These are phyloP conservation scores for Littorina saxatilis DNA, from an alignment of 1,140 invertebrate genomes.

Conservation along the genomic window DNA sequence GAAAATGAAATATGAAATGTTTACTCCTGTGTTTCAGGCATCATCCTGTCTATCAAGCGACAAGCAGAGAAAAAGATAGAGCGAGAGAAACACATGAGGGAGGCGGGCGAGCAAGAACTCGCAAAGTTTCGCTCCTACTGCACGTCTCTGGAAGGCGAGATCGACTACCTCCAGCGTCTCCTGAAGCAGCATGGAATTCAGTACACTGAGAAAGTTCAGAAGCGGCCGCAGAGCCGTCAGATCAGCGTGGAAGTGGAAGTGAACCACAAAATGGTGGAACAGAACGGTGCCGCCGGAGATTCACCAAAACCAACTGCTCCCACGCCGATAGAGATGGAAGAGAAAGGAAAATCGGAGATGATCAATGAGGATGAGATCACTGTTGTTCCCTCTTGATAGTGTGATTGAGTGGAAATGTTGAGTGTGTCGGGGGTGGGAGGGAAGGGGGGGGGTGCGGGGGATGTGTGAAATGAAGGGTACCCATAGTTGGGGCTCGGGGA, in stretches of 20 bases:
- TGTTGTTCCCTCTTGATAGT: too few relatives aligned
- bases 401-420: too few relatives aligned
- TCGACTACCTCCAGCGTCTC: slow-evolving; percentile 63
- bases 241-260: slow-evolving; percentile 63
- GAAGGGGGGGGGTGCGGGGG: too few relatives aligned
- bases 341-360: too few relatives aligned
- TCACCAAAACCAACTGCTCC: too few relatives aligned
- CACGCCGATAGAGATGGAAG: too few relatives aligned
- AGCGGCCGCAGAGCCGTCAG: slow-evolving; percentile 47
- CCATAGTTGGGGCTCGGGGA: too few relatives aligned
- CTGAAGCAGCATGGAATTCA: slow-evolving; percentile 65
- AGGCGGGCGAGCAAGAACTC: slow-evolving; percentile 73
- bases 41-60: slow-evolving; percentile 73
- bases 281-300: background rate
- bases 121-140: slow-evolving; percentile 71
- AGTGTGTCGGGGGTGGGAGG: too few relatives aligned
- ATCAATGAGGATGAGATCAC: too few relatives aligned
- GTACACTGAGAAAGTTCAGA: slow-evolving; percentile 51
- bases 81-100: slow-evolving; percentile 61
- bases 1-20: too few relatives aligned
- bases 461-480: too few relatives aligned
- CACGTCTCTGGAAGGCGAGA: slow-evolving; percentile 66
- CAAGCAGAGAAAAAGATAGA: slow-evolving; percentile 72
- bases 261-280: slow-evolving; percentile 33
- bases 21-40: slow-evolving; percentile 57